Conservation (phyloP, 1,140 invertebrate genomes). For the Euglossa dilemma region DNA sequence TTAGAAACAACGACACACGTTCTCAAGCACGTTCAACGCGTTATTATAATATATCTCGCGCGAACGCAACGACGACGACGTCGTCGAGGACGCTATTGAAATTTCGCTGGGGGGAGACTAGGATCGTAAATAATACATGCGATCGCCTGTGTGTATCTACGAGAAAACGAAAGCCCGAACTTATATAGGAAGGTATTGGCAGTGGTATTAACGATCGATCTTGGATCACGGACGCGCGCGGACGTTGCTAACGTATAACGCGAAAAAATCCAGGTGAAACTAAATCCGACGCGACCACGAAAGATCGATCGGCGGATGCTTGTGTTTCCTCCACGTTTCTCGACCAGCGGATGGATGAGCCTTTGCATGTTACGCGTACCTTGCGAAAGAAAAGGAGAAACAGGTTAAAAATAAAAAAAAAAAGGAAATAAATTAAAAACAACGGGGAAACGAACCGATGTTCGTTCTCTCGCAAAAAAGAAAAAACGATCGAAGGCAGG, state of each 20-base stretch:
- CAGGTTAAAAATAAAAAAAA: too few relatives aligned
- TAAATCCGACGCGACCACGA: not conserved
- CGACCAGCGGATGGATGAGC: not conserved
- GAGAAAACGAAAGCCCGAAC: constrained; percentile 25
- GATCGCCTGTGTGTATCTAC: constrained; percentile 3
- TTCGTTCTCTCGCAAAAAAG: constrained; percentile 5
- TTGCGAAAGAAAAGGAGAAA: not conserved
- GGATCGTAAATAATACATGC: constrained; percentile 38
- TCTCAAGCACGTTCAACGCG: not conserved
- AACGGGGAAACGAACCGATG: not conserved
- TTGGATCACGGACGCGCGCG: constrained; percentile 3
- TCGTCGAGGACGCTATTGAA: constrained; percentile 4
- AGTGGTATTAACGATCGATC: constrained; percentile 45
- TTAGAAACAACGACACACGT: not conserved
- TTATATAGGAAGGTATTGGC: constrained; percentile 29
- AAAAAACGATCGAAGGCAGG: constrained; percentile 1
- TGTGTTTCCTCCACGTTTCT: constrained; percentile 8
- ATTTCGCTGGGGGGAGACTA: constrained; percentile 33
- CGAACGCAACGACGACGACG: not conserved
- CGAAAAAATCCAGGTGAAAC: not conserved
- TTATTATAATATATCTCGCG: not conserved
- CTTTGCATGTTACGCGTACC: not conserved
- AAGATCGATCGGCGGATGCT: constrained; percentile 28
- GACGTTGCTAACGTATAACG: not conserved
- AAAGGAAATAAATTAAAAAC: too few relatives aligned